Evolutionary conservation across 2,797 vertebrate genomes (phyloP).

Genomic region (Rhynchonycteris naso): DNA sequence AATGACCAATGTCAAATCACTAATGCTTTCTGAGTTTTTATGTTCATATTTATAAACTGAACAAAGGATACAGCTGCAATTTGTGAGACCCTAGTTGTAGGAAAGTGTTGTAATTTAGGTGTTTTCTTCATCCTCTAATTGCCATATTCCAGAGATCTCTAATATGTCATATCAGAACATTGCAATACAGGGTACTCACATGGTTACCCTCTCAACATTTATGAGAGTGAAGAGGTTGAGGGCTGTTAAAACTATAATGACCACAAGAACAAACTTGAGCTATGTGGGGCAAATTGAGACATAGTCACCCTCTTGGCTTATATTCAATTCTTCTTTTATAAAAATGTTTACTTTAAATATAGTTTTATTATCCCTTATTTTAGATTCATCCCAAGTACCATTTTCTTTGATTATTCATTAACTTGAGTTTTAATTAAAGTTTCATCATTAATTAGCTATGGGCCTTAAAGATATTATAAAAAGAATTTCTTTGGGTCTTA

Average conservation of each 20-base stretch:
- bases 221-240: background rate
- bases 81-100: background rate
- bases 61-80: background rate
- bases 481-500: background rate
- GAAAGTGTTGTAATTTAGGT: background rate
- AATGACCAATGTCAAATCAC: background rate
- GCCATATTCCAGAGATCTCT: background rate
- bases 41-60: conserved; percentile 38
- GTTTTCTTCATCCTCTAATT: background rate
- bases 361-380: conserved; percentile 15
- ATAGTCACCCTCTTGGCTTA: background rate
- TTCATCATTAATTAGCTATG: background rate
- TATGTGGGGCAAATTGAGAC: background rate
- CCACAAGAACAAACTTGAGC: background rate
- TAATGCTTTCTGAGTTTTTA: background rate
- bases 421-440: background rate
- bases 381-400: background rate
- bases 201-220: background rate
- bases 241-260: background rate
- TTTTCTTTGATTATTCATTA: background rate
- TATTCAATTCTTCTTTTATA: conserved; percentile 6
- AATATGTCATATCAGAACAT: background rate
- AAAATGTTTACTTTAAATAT: background rate
- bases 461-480: background rate
- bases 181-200: background rate